phyloP scores from a whole-genome alignment of 2,888 invertebrate species.

The Drosophila gaucha region DNA sequence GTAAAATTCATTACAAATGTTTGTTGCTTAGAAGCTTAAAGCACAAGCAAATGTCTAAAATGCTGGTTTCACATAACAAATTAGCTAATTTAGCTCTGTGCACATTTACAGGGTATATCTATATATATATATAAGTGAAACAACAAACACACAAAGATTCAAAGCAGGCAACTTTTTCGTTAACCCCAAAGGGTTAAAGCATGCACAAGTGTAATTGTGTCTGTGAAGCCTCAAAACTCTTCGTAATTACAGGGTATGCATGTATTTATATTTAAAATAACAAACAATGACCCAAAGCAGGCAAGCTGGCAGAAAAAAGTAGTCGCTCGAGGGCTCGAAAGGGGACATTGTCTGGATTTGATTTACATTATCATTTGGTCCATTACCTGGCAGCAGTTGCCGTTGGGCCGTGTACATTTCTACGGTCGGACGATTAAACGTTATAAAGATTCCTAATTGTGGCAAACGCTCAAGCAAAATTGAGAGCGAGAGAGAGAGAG shows the following conservation, averaged over 20 bases:
- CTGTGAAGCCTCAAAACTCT: too few species aligned
- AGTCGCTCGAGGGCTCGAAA: neutral
- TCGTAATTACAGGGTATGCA: slow-evolving; percentile 6
- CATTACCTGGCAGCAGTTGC: slow-evolving; percentile 32
- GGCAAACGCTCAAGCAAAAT: slow-evolving; percentile 34
- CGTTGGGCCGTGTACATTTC: slow-evolving; percentile 27
- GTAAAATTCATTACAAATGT: too few species aligned
- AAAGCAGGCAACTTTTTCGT: neutral
- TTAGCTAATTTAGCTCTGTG: neutral
- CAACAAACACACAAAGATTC: too few species aligned
- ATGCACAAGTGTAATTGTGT: neutral
- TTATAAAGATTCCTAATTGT: slow-evolving; percentile 49
- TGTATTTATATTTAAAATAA: neutral
- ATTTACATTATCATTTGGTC: slow-evolving; percentile 48
- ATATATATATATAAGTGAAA: too few species aligned
- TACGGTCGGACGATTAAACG: slow-evolving; percentile 24
- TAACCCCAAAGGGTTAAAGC: neutral
- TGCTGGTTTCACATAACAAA: too few species aligned
- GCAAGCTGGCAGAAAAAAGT: slow-evolving; percentile 3
- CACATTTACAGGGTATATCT: neutral
- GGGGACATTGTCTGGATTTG: slow-evolving; percentile 31
- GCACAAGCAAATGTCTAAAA: too few species aligned
- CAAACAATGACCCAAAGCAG: neutral
- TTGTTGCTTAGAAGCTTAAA: too few species aligned
- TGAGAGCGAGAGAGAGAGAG: neutral